Percentiles rank a stretch among this genome's conserved stretches.
Conservation (phyloP, 2,797 vertebrate species). For the Sciaenops ocellatus region DNA sequence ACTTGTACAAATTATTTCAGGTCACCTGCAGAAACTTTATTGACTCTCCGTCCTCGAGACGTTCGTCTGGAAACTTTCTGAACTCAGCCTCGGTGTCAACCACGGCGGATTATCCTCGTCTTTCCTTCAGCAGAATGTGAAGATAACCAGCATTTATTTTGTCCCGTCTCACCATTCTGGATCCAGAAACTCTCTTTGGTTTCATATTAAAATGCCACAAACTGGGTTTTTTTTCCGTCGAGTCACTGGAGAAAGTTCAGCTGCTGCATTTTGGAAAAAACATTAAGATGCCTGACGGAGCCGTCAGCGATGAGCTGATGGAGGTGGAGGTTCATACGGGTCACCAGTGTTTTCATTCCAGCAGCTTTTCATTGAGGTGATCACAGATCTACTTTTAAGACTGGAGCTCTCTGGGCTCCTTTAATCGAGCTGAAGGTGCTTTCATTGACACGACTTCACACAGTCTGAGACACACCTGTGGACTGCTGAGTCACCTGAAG, state of each 20-base stretch:
- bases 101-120: slow-evolving; percentile 14
- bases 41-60: neutral
- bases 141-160: slow-evolving; percentile 37
- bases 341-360: neutral
- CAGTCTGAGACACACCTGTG: neutral
- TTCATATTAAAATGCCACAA: slow-evolving; percentile 27
- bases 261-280: slow-evolving; percentile 13
- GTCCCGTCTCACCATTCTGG: slow-evolving; percentile 14
- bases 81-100: slow-evolving; percentile 25
- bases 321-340: neutral
- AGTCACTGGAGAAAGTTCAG: slow-evolving; percentile 12
- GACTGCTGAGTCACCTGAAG: neutral
- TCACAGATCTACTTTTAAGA: too few species aligned
- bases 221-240: slow-evolving; percentile 13
- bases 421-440: neutral
- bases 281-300: neutral
- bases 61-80: slow-evolving; percentile 35
- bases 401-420: neutral
- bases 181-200: neutral
- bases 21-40: slow-evolving; percentile 19
- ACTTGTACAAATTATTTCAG: too few species aligned
- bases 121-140: neutral
- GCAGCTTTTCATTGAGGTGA: too few species aligned
- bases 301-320: neutral
- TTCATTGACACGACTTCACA: neutral